Evolutionary conservation across 2,888 invertebrate genomes (phyloP).

Genomic region (Lampropteryx suffumata): DNA sequence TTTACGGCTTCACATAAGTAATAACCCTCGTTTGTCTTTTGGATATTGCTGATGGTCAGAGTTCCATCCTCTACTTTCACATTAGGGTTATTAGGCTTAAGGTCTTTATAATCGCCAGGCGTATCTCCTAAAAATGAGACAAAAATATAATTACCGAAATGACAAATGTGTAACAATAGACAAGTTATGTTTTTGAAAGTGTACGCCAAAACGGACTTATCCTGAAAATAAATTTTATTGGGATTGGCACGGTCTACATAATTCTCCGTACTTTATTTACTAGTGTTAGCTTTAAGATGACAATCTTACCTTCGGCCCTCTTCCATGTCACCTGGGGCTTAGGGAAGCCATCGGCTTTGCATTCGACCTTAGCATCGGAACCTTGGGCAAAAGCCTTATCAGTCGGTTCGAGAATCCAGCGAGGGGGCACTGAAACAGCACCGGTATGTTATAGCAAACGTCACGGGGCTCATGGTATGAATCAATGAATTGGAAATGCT

Average conservation of each 20-base stretch:
- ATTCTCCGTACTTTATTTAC: no score
- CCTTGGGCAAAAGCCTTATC: constrained; percentile 98
- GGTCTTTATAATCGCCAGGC: constrained; percentile 96
- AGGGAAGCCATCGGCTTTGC: constrained; percentile 97
- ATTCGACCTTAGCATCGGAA: constrained; percentile 96
- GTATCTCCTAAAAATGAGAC: constrained; percentile 86
- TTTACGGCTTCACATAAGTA: constrained; percentile 98
- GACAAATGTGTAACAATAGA: no score
- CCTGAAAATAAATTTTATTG: no score
- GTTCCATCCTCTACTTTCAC: constrained; percentile 98
- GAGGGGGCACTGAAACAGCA: constrained; percentile 92
- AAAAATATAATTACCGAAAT: no score
- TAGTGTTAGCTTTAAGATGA: neutral
- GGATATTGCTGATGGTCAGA: constrained; percentile 93
- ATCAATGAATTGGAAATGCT: constrained; percentile 3
- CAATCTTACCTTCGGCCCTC: constrained; percentile 91
- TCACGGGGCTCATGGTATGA: neutral
- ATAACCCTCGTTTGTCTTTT: constrained; percentile 96
- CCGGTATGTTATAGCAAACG: constrained; percentile 43
- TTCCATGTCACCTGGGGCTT: constrained; percentile 97
- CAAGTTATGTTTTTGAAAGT: no score
- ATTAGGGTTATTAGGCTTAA: constrained; percentile 94
- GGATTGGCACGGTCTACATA: no score
- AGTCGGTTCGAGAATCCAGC: constrained; percentile 97
- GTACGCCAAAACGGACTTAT: no score